Evolutionary conservation across 2,113 vertebrate genomes (phyloP), one percentile per base, ranked within the genome.

Genomic region (Scalopus aquaticus): DNA sequence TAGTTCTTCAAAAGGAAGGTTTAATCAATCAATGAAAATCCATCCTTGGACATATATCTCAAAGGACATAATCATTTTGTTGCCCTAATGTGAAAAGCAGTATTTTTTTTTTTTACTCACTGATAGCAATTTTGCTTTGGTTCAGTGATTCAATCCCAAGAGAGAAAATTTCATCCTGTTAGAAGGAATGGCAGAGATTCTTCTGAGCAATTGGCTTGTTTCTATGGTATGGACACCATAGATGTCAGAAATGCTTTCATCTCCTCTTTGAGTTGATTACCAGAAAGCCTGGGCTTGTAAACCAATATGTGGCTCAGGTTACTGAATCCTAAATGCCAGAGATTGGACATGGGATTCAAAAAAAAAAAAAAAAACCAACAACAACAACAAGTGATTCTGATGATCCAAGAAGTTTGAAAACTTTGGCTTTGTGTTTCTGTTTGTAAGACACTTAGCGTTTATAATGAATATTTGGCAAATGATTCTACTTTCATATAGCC

Each of bases 101-200:
- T n/a, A n/a, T n/a, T n/a, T 13, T 73, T 73, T 85, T 95, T 94
- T 94, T 83, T 90, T 90, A 93, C 22, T 24, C 37, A 39, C 42
- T 87, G 90, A 28, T 16, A 22, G 73, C 62, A 79, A 69, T 87
- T 97, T 96, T 95, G 60, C 87, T 54, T 93, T 91, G 86, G 74
- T 69, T 94, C 92, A 93, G 76, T 86, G 91, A 91, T 51, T 86
- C n/a, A 6, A 3, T 80, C 70, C 70, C 83, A 72, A 88, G 90
- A 86, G 91, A 87, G 78, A 95, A 86, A 80, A 9, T 86, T 62
- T 30, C 58, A 39, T 81, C 76, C 54, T 67, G 70, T 90, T 91
- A n/a, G 73, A 83, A 81, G 87, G 83, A 93, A 67, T 56, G 64
- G 44, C 30, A 72, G 89, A 37, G 37, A 6, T 37, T 86, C 89